Evolutionary conservation across 2,888 invertebrate genomes (phyloP), one percentile per base, ranked within the genome.

Genomic region (Nezara viridula): DNA sequence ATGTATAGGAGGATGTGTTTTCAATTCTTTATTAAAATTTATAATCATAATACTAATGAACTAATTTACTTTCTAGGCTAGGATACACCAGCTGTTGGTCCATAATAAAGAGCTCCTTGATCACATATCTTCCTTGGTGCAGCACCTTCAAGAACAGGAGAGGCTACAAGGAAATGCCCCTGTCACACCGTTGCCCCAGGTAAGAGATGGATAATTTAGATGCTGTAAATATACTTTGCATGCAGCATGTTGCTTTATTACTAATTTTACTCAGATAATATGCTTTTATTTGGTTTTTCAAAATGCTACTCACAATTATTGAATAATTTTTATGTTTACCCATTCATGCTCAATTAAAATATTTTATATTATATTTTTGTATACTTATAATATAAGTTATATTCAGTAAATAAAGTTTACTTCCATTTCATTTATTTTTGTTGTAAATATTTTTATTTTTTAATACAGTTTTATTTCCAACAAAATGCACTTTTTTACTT

Each of bases 31-130:
- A 27, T 37, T 19, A 37, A 5, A 37, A 73, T 27, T 27, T 16
- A 12, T 14, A 16, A 60, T 14, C 16, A 27, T 27, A 0, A 27
- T 60, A 4, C 16, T 60, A 60, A 55, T 55, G 19, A 60, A 14
- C 60, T 60, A 12, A 73, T 73, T 37, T 21, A 1, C 66, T 73
- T 37, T 7, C 37, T 93, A 96, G 95, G 95, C 98, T 27, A 95
- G 98, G 91, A 98, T 98, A 12, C 98, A 99, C 92, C 98, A 99
- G 93, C 94, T 99, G 90, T 93, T 99, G 91, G 96, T 98, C 88
- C 98, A 99, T 93, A 99, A 99, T 93, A 96, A 98, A 91, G 99
- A 99, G 93, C 94, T 99, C 85, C 93, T 99, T 91, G 98, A 98
- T 92, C 99, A 99, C 93, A 97, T 99, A 92, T 96, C 98, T 81